A percentile compares a stretch with the other conserved stretches of the same genome.
These are phyloP conservation scores for Onychomys leucogaster DNA, from an alignment of 2,797 vertebrate species.

Conservation along the genomic window DNA sequence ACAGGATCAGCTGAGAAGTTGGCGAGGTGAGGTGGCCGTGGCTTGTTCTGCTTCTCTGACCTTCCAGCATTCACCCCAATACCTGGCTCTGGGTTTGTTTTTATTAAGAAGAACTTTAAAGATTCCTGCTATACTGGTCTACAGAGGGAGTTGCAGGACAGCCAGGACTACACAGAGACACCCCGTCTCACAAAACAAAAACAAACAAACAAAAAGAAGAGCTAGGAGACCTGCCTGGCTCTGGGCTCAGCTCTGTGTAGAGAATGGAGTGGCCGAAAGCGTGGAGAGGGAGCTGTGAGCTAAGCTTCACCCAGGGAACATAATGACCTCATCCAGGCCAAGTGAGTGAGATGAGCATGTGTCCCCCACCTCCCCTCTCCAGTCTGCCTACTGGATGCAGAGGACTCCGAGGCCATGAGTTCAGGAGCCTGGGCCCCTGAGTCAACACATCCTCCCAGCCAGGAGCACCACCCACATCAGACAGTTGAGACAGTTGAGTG, in stretches of 20 bases:
- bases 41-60: too few relatives aligned
- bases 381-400: neutral
- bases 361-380: neutral
- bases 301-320: fast-evolving
- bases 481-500: neutral
- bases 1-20: too few relatives aligned
- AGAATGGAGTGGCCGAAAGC: fast-evolving
- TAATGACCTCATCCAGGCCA: neutral
- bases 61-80: too few relatives aligned
- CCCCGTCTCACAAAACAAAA: neutral
- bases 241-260: neutral
- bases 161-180: neutral
- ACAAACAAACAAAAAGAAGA: neutral
- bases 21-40: too few relatives aligned
- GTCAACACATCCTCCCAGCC: neutral
- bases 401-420: neutral
- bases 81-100: too few relatives aligned
- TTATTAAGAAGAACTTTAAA: too few relatives aligned
- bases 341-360: neutral
- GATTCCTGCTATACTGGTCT: too few relatives aligned
- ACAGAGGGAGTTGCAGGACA: neutral
- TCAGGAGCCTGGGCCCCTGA: neutral
- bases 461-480: neutral
- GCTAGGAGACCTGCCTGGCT: neutral
- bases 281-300: neutral